phyloP scores from a whole-genome alignment of 2,797 vertebrate genomes.

The Champsocephalus esox region DNA sequence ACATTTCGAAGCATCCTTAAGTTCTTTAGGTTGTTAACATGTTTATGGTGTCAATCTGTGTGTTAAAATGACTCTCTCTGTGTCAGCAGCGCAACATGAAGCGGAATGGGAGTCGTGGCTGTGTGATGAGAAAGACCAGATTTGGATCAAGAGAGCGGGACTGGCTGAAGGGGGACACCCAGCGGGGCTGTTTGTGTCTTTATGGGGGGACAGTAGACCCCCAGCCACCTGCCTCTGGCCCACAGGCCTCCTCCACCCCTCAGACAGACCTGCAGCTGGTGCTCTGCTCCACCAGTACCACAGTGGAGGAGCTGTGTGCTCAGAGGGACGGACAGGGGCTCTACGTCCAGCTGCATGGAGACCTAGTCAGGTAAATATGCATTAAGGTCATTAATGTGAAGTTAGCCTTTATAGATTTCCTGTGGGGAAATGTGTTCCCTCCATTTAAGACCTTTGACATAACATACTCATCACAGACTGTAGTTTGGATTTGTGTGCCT shows the following conservation, averaged over 20 bases:
- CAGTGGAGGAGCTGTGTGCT: slow-evolving; percentile 90
- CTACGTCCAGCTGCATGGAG: slow-evolving; percentile 94
- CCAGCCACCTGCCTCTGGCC: slow-evolving; percentile 76
- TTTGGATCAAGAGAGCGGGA: slow-evolving; percentile 94
- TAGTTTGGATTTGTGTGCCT: not conserved
- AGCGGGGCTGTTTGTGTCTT: slow-evolving; percentile 92
- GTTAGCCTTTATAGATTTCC: not conserved
- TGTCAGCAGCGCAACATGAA: slow-evolving; percentile 93
- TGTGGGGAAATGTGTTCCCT: not conserved
- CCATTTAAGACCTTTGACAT: not conserved
- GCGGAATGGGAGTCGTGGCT: slow-evolving; percentile 90
- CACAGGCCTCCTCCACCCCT: slow-evolving; percentile 78
- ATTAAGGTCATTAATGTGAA: not conserved
- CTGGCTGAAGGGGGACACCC: slow-evolving; percentile 91
- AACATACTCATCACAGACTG: not conserved
- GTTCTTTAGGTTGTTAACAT: not conserved
- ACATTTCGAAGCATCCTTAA: slow-evolving; percentile 1
- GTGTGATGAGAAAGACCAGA: slow-evolving; percentile 89
- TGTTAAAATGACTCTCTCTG: slow-evolving; percentile 38
- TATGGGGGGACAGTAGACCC: slow-evolving; percentile 83
- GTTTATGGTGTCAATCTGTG: slow-evolving; percentile 18
- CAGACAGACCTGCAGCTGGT: slow-evolving; percentile 91
- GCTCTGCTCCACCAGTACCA: slow-evolving; percentile 93
- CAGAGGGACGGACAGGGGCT: slow-evolving; percentile 88
- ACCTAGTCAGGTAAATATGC: slow-evolving; percentile 90